Evolutionary conservation across 1,140 invertebrate species (phyloP).

Genomic region (Musca domestica): DNA sequence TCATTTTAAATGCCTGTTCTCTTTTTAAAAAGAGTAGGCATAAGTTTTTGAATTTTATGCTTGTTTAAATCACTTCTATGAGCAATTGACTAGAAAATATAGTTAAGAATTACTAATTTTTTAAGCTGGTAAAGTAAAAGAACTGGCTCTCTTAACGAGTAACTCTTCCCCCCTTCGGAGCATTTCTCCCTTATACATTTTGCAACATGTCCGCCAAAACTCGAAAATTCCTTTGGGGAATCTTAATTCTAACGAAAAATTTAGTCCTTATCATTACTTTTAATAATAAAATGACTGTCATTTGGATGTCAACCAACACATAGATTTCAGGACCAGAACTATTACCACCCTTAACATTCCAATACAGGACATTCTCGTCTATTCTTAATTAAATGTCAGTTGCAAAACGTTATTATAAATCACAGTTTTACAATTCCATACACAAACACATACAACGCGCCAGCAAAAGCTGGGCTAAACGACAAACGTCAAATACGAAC

Average conservation of each 20-base stretch:
- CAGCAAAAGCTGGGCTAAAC: background rate
- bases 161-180: no score
- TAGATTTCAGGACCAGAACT: background rate
- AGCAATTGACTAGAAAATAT: no score
- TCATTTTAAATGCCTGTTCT: no score
- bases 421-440: slow-evolving; percentile 21
- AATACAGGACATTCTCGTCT: background rate
- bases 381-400: slow-evolving; percentile 31
- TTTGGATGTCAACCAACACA: slow-evolving; percentile 17
- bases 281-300: slow-evolving; percentile 25
- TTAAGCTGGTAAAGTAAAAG: no score
- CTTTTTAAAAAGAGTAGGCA: no score
- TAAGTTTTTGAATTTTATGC: no score
- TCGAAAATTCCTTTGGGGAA: slow-evolving; percentile 4
- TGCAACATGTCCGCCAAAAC: no score
- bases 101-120: no score
- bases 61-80: no score
- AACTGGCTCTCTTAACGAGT: no score
- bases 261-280: slow-evolving; percentile 17
- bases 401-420: slow-evolving; percentile 28
- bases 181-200: no score
- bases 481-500: slow-evolving; percentile 6
- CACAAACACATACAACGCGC: background rate
- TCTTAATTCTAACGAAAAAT: slow-evolving; percentile 4
- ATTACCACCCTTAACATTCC: background rate